These are phyloP conservation scores for Ibycter americanus DNA, from an alignment of 2,797 vertebrate genomes.

Conservation along the genomic window DNA sequence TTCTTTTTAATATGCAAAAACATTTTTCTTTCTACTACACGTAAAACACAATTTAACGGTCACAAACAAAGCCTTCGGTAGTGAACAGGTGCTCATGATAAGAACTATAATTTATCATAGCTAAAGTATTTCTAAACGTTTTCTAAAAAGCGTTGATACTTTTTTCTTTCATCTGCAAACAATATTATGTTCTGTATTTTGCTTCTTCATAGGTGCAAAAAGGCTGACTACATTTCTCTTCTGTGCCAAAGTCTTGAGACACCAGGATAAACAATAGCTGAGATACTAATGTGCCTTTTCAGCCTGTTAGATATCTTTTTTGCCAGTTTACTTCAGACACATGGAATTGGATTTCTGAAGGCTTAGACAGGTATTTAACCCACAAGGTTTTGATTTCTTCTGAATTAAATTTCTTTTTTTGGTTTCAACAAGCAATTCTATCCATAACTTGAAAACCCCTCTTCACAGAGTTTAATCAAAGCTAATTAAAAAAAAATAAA, in stretches of 20 bases:
- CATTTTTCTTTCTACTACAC: neutral
- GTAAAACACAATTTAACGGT: neutral
- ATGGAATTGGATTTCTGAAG: neutral
- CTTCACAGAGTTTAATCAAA: conserved; percentile 31
- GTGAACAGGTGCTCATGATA: neutral
- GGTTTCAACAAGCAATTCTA: neutral
- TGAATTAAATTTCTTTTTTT: neutral
- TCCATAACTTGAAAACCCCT: neutral
- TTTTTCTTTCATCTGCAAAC: neutral
- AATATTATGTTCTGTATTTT: neutral
- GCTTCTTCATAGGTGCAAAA: neutral
- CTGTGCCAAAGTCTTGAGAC: neutral
- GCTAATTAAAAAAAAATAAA: neutral
- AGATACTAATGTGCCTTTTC: neutral
- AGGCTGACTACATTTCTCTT: neutral
- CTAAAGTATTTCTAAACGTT: neutral
- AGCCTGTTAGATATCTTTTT: neutral
- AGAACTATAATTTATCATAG: neutral
- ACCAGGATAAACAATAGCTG: neutral
- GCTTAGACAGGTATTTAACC: neutral
- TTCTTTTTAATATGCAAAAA: neutral
- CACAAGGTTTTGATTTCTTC: neutral
- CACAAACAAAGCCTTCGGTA: neutral
- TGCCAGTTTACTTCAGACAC: neutral
- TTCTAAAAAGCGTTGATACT: neutral